A percentile compares a stretch with the other conserved stretches of the same genome.
Conservation (phyloP, 1,140 invertebrate genomes). For the Pseudachorutes palmiensis region DNA sequence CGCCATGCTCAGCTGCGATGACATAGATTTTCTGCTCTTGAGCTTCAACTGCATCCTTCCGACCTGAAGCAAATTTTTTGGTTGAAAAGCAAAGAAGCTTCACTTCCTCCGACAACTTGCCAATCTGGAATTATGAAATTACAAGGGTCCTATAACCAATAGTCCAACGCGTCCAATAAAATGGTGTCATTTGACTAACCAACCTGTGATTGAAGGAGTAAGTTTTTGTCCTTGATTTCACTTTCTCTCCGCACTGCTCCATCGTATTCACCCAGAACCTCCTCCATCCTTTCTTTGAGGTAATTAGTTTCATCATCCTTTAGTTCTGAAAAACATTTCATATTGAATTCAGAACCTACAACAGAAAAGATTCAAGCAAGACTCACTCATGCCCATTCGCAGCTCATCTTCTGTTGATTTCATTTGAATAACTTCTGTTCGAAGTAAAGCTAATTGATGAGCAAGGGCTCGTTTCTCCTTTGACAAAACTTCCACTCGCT, state of each 20-base stretch:
- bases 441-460: constrained; percentile 35
- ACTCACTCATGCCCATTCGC: constrained; percentile 22
- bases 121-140: no score
- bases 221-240: constrained; percentile 18
- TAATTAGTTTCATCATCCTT: constrained; percentile 29
- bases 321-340: constrained; percentile 22
- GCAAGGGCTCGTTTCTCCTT: constrained; percentile 36
- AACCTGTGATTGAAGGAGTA: not conserved
- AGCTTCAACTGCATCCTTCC: constrained; percentile 56
- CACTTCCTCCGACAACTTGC: not conserved
- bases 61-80: no score
- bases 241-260: constrained; percentile 13
- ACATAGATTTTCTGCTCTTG: constrained; percentile 74
- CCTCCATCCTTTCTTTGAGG: constrained; percentile 29
- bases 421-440: constrained; percentile 34
- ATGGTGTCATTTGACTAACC: no score
- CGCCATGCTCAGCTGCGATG: constrained; percentile 63
- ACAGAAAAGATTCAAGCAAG: not conserved
- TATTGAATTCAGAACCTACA: no score
- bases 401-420: constrained; percentile 25
- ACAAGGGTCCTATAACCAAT: no score
- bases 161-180: no score
- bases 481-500: constrained; percentile 14
- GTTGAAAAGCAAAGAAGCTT: not conserved
- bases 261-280: constrained; percentile 32